Percentiles rank a stretch among this genome's conserved stretches.
phyloP scores from a whole-genome alignment of 1,140 invertebrate genomes.

The Nasonia vitripennis region DNA sequence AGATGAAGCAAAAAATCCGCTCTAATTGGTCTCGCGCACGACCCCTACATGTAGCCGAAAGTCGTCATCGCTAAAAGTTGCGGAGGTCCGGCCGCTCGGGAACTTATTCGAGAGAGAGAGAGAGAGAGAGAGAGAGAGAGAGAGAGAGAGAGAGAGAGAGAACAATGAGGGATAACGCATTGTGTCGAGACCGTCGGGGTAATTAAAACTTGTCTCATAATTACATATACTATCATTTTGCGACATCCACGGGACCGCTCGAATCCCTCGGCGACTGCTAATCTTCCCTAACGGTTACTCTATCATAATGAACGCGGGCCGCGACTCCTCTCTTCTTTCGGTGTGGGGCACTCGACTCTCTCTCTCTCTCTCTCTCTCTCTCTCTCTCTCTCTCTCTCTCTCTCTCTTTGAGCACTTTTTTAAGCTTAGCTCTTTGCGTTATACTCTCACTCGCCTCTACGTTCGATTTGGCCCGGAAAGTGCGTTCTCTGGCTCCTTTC shows the following conservation, averaged over 20 bases:
- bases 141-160: slow-evolving; percentile 48
- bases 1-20: background rate
- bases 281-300: slow-evolving; percentile 61
- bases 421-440: background rate
- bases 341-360: background rate
- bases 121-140: no score
- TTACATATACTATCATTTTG: slow-evolving; percentile 70
- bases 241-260: slow-evolving; percentile 56
- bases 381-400: background rate
- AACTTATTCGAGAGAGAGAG: slow-evolving; percentile 65
- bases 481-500: background rate
- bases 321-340: background rate
- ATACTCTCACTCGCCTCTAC: background rate
- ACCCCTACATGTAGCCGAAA: no score
- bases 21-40: background rate
- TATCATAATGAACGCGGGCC: slow-evolving; percentile 59
- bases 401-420: slow-evolving; percentile 19
- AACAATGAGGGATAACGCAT: slow-evolving; percentile 73
- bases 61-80: background rate
- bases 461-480: background rate
- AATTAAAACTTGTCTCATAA: slow-evolving; percentile 74
- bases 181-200: slow-evolving; percentile 65
- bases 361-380: background rate
- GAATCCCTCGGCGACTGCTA: slow-evolving; percentile 57
- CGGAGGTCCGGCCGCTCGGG: slow-evolving; percentile 52